Percentiles rank a stretch among this genome's conserved stretches.
These are phyloP conservation scores for Ophioninae sp. DNA, from an alignment of 2,888 invertebrate genomes.

Conservation along the genomic window DNA sequence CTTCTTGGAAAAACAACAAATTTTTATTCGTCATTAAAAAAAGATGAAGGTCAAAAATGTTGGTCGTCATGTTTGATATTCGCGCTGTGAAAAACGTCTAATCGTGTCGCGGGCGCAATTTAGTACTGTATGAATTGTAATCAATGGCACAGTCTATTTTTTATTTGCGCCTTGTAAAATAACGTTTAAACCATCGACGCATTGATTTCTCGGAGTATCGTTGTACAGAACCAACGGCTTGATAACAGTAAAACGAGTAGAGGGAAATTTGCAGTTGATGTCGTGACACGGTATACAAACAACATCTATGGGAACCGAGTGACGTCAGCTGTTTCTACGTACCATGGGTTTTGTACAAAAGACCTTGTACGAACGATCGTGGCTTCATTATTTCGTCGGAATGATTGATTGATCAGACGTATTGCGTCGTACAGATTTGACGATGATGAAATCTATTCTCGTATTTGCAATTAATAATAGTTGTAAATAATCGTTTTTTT, in stretches of 20 bases:
- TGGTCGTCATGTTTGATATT: neutral
- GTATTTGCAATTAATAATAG: neutral
- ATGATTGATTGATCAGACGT: neutral
- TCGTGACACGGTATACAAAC: conserved; percentile 48
- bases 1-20: neutral
- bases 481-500: neutral
- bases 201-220: neutral
- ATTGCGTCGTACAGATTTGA: neutral
- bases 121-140: conserved; percentile 51
- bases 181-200: neutral
- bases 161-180: conserved; percentile 1
- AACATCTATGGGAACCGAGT: conserved; percentile 52
- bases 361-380: neutral
- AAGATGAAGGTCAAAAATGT: too few relatives aligned
- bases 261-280: conserved; percentile 40
- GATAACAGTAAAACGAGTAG: conserved; percentile 5
- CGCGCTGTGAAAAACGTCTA: conserved; percentile 5
- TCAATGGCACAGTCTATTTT: conserved; percentile 51
- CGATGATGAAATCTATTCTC: neutral
- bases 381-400: too few relatives aligned
- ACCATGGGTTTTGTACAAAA: neutral
- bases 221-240: neutral
- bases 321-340: conserved; percentile 45
- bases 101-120: conserved; percentile 24
- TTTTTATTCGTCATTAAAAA: conserved; percentile 4